Base-by-base conservation (phyloP, 2,888 invertebrate species). In the Aphodius granarius region DNA sequence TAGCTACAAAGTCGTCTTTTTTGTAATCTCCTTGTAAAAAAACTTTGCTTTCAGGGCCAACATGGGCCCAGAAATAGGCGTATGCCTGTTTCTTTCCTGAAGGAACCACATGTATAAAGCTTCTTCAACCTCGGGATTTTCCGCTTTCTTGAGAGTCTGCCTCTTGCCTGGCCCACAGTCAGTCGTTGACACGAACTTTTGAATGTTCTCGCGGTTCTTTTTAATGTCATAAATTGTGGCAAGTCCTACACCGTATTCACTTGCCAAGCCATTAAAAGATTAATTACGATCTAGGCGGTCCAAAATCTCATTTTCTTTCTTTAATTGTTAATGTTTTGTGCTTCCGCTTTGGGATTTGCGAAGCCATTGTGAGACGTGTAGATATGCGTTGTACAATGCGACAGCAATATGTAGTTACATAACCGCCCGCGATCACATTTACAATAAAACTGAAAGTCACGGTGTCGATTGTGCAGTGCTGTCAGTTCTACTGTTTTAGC, bases 51-150 rank as follows among this genome's bases (percentile, higher is more conserved):
- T 43, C 43, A 43, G 43, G 4, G 43, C 3, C 43, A 65, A 18
- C 9, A 65, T 65, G 17, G 17, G 3, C 3, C 4, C 66, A 65
- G 66, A 65, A 65, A 65, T 65, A 0, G 66, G 66, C 17, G 66
- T 65, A 19, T 65, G 2, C 66, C 66, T 65, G 66, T 74, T 77
- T 72, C 78, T 74, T 77, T 78, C 76, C 71, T 79, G 77, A 73
- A 80, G 72, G 78, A 80, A 79, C 78, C 80, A 81, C 73, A 71
- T 77, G 72, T 79, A 80, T 17, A 81, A 75, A 66, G 77, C 76
- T 75, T 81, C 73, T 77, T 80, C 80, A 15, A 80, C 78, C 68
- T 78, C 78, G 63, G 78, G 76, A 76, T 79, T 73, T 77, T 78
- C 77, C 74, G 73, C 76, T 72, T 68, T 73, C 71, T 74, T 77